Evolutionary conservation across 2,888 invertebrate genomes (phyloP).

Genomic region (Drosophila stalkeri): DNA sequence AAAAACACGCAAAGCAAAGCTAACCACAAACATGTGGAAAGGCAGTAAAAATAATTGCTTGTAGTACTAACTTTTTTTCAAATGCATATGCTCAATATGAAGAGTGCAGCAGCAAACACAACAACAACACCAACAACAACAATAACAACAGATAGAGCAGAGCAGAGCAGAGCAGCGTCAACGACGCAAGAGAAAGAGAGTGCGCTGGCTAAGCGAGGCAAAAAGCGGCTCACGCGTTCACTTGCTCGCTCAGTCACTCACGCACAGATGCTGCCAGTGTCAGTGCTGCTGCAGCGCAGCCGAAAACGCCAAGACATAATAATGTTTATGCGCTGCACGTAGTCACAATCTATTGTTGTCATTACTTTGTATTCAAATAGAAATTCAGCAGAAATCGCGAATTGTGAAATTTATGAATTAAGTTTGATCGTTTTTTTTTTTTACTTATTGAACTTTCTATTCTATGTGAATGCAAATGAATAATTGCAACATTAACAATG

Average conservation of each 20-base stretch:
- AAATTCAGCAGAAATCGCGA: slow-evolving; percentile 1
- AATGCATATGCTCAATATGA: slow-evolving; percentile 40
- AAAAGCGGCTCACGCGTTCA: slow-evolving; percentile 35
- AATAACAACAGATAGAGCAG: slow-evolving; percentile 15
- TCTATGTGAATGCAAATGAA: slow-evolving; percentile 2
- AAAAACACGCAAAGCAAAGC: slow-evolving; percentile 20
- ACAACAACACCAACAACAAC: slow-evolving; percentile 7
- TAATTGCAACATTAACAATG: slow-evolving; percentile 1
- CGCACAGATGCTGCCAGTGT: slow-evolving; percentile 45
- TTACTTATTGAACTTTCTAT: slow-evolving; percentile 3
- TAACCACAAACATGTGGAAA: slow-evolving; percentile 22
- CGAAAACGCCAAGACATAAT: slow-evolving; percentile 24
- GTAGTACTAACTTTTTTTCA: slow-evolving; percentile 49
- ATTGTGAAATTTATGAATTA: background rate
- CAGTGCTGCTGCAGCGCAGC: slow-evolving; percentile 16
- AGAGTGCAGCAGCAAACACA: slow-evolving; percentile 28
- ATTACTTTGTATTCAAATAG: background rate
- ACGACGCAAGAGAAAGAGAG: slow-evolving; percentile 37
- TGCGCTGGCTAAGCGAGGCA: slow-evolving; percentile 18
- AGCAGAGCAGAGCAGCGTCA: slow-evolving; percentile 13
- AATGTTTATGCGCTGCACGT: slow-evolving; percentile 40
- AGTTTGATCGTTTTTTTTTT: background rate
- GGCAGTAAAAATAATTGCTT: slow-evolving; percentile 30
- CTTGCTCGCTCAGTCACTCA: slow-evolving; percentile 29
- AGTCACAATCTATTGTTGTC: slow-evolving; percentile 6